Evolutionary conservation across 2,888 invertebrate species (phyloP), one percentile per base, ranked within the genome.

Genomic region (Dryobota labecula): DNA sequence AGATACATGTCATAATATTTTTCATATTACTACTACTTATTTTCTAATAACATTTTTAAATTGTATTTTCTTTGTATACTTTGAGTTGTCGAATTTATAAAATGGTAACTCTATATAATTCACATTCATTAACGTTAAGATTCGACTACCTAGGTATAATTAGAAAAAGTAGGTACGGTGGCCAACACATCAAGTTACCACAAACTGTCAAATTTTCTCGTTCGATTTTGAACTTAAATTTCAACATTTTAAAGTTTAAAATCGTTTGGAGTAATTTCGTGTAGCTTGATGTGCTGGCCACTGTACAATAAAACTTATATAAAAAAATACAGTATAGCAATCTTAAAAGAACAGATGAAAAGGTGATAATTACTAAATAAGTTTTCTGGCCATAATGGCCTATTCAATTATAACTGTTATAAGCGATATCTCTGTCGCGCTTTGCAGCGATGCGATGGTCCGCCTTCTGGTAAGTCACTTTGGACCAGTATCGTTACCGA

Each of bases 81-180:
- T 58, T 66, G 51, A 79, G 30, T 66, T 62, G 53, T 54, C 47
- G 36, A 36, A 27, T 38, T 24, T 33, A 24, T n/a, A 30, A 69
- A 73, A 61, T 76, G 80, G 79, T 76, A 76, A 78, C 79, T 76
- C 49, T 76, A 20, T 63, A 36, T 58, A 67, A 30, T 73, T 67
- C 49, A 76, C 56, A 56, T 20, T 24, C 18, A 49, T n/a, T 27
- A 18, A 20, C 13, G 18, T 20, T 27, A 58, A 20, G 3, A 58
- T 41, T 41, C 27, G 20, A 18, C 6, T 45, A 27, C 15, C 6
- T 24, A 49, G 2, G 1, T 8, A 54, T 38, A 41, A n/a, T 27
- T 64, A 6, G 38, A 27, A 3, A 54, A 56, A 20, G 5, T 27
- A 56, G 54, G 24, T 62, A n/a, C n/a, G n/a, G n/a, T n/a, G n/a